Evolutionary conservation across 1,140 invertebrate species (phyloP), one percentile per base, ranked within the genome.

Genomic region (Heliconius melpomene): DNA sequence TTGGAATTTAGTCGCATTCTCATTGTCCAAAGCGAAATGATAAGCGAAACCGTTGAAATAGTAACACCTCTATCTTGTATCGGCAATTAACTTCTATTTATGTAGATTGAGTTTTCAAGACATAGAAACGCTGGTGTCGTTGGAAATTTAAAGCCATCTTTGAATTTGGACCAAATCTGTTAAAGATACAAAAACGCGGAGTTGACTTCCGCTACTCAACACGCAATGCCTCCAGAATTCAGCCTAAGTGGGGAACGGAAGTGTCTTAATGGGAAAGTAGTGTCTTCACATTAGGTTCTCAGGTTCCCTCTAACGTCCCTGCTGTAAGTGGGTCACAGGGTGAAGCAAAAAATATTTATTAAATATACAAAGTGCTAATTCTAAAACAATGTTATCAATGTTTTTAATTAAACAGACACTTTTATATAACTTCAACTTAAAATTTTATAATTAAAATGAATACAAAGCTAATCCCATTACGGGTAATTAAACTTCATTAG

Each of bases 51-150:
- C 72, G 79, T 76, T 86, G 79, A 79, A 84, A 82, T 79, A 84
- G 82, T 85, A 79, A 86, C 85, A 86, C 83, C 83, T 86, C 83
- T 86, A 86, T 86, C 85, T 83, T 77, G 80, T 83, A 86, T 86
- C 83, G 82, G 84, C 85, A 85, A 86, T 86, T 86, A 88, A 83
- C 75, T 77, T 72, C 76, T 84, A 79, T 87, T 87, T 83, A 87
- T 83, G 84, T 79, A 79, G 85, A 88, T 86, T 86, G 84, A 84
- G 82, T 86, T 84, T 83, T 82, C 82, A 84, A 82, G 76, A 78
- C 75, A 66, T 26, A 23, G 26, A 16, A 66, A 29, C 32, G 18
- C 20, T 57, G 74, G 11, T 57, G 40, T 75, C 9, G 60, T 75
- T 75, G 23, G 13, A 32, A 50, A 32, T 75, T 57, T 32, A 57